Conservation (phyloP, 2,888 invertebrate genomes). For the Polietes domitor region DNA sequence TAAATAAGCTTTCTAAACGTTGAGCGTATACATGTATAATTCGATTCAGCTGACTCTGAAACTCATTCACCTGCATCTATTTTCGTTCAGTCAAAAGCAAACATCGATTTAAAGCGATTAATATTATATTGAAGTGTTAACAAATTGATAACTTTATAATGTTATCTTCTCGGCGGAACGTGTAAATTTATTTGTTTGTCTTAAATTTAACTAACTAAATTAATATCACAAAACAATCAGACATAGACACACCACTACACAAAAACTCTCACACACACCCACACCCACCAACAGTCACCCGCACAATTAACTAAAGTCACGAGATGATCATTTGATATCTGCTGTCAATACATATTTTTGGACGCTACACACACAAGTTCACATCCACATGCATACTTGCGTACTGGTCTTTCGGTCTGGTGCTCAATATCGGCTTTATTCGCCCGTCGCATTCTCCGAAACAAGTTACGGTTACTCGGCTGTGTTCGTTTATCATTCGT, state of each 20-base stretch:
- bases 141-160: constrained; percentile 49
- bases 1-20: too few relatives aligned
- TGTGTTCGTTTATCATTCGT: neutral
- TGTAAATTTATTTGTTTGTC: constrained; percentile 55
- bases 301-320: constrained; percentile 55
- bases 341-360: constrained; percentile 1
- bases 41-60: too few relatives aligned
- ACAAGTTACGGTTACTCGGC: neutral
- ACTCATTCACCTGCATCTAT: too few relatives aligned
- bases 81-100: neutral
- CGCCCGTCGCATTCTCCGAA: neutral
- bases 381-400: neutral
- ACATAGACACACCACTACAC: too few relatives aligned
- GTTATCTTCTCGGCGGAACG: constrained; percentile 36
- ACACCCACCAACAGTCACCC: constrained; percentile 29
- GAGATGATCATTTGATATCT: constrained; percentile 48
- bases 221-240: neutral
- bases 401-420: neutral
- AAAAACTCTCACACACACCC: neutral
- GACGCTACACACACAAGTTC: neutral
- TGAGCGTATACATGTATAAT: too few relatives aligned
- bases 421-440: neutral
- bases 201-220: constrained; percentile 41
- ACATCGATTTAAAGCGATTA: constrained; percentile 30
- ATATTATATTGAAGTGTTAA: constrained; percentile 49